Evolutionary conservation across 1,140 invertebrate genomes (phyloP), one percentile per base, ranked within the genome.

Genomic region (Steinernema khuongi): DNA sequence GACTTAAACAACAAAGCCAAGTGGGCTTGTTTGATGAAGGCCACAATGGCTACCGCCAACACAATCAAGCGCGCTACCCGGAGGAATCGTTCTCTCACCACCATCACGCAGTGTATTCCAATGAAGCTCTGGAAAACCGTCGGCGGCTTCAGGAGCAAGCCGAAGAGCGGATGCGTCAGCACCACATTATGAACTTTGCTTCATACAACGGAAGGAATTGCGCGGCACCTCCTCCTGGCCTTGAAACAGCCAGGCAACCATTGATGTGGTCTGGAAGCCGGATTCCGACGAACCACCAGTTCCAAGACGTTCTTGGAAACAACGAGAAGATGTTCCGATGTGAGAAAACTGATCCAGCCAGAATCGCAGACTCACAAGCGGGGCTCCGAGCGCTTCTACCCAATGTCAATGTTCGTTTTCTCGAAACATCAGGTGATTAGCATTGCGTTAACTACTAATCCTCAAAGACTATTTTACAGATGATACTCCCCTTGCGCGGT

Each of bases 371-470:
- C 1, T 78, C 33, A 17, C 78, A 76, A n/a, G 77, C 79, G 26
- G 75, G 50, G 11, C 77, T 81, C 71, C 81, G 78, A 41, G 80
- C 80, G 0, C 19, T 81, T 43, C 66, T 81, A n/a, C 80, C 80
- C 4, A 81, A 81, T 73, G 80, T 81, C 7, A 81, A 81, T 67
- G 80, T 81, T 11, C 73, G 74, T 1, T 81, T 81, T 68, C 41
- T 75, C 11, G 50, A 60, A 60, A 60, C 50, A 11, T 7, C 50
- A 60, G 50, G 50, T 60, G 19, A 60, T 14, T 60, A 22, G n/a
- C n/a, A 22, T 60, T 22, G 50, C 50, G 14, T 7, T 11, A 7
- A 60, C 14, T 14, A 60, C 19, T 14, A 11, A 4, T 22, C 4
- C 22, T 60, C 19, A 41, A 41, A n/a, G 36, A 41, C 7, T 26